Base-by-base conservation (phyloP, 1,140 invertebrate genomes). In the Drosophila trapezifrons region DNA sequence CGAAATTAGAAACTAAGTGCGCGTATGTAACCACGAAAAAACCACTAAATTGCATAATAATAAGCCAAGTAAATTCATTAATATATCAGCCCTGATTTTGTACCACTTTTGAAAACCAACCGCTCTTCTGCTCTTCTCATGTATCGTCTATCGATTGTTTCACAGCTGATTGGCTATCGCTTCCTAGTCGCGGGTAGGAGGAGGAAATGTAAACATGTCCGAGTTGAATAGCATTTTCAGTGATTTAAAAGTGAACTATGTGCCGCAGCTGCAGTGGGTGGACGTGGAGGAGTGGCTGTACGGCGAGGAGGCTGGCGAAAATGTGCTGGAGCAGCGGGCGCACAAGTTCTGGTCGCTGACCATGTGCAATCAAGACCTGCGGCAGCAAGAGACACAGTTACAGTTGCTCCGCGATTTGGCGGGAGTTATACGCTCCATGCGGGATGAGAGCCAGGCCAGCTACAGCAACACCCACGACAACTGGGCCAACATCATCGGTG, bases 401-500 rank as follows among this genome's bases (percentile, higher is more conserved):
- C 85, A 89, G 22, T 55, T 57, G 4, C 58, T 92, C 0, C 57
- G 79, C 2, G 91, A 92, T 22, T 51, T 92, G n/a, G 63, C 83
- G 8, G 66, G 66, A 18, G 55, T 82, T 9, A 86, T 92, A 20
- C 80, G 91, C 2, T 45, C 51, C 2, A 57, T 90, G 25, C 52
- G 91, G 7, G 49, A 49, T n/a, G 90, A 89, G 2, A 67, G 51
- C 4, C 73, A 69, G 10, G 38, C 37, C 6, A 66, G 49, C 32
- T 92, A 81, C 52, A 80, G 80, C 38, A 79, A 84, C 20, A 78
- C 78, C 4, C 76, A 76, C 20, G 91, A 92, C 46, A 90, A 87
- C 49, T 92, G 91, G 91, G 76, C 90, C 3, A 78, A 60, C 12
- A 72, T 92, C 0, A 57, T 82, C 1, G 63, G 65, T 7, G 47